Evolutionary conservation across 2,797 vertebrate species (phyloP).

Genomic region (Taeniopygia guttata): DNA sequence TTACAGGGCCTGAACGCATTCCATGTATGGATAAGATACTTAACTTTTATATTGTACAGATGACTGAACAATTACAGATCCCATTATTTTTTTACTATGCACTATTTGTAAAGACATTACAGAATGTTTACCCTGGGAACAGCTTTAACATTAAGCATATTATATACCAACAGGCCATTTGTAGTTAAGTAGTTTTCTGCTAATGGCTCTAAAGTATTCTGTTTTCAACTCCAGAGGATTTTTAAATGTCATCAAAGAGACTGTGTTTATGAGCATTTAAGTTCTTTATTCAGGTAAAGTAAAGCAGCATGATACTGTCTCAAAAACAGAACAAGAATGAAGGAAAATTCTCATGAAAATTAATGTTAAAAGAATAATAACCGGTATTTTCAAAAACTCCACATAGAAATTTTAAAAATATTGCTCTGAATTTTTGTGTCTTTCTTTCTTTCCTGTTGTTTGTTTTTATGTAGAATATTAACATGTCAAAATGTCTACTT

Average conservation of each 20-base stretch:
- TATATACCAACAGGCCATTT: slow-evolving; percentile 36
- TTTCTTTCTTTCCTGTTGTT: not conserved
- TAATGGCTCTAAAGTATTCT: slow-evolving; percentile 40
- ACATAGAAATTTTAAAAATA: not conserved
- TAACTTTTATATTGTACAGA: not conserved
- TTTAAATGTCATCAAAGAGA: not conserved
- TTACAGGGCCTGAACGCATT: not conserved
- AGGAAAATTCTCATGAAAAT: not conserved
- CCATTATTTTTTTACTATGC: slow-evolving; percentile 47
- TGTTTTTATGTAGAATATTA: not conserved
- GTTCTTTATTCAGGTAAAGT: not conserved
- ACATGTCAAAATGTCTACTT: not conserved
- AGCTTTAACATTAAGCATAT: slow-evolving; percentile 16
- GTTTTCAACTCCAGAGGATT: not conserved
- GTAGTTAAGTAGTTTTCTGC: slow-evolving; percentile 27
- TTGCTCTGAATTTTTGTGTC: not conserved
- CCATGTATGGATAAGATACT: not conserved
- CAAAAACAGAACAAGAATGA: not conserved
- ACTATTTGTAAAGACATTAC: slow-evolving; percentile 13
- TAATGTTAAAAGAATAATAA: not conserved
- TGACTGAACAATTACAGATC: not conserved
- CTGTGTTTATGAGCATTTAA: not conserved
- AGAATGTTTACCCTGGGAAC: slow-evolving; percentile 26
- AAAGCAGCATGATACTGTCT: not conserved
- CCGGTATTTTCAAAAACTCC: not conserved